Base-by-base conservation (phyloP, 2,888 invertebrate species). In the Drosophila ochracea region DNA sequence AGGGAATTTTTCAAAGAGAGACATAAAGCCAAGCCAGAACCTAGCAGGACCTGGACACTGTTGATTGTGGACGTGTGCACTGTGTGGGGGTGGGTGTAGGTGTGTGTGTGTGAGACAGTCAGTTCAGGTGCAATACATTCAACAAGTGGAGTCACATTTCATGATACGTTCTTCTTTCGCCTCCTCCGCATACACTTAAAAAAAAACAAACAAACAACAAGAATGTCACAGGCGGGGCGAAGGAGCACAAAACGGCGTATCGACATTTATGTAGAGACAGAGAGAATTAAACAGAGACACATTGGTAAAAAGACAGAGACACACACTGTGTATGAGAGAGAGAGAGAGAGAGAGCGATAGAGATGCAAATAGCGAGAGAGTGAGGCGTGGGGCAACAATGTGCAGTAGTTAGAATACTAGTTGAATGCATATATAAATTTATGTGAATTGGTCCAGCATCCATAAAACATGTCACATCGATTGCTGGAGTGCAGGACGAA, bases 91-190 rank as follows among this genome's bases (percentile, higher is more conserved):
- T 5, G 16, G 30, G 30, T 30, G 7, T 30, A 30, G 2, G 9
- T 62, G 41, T 37, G 47, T 68, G 49, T 52, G 47, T 37, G 52
- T 16, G 30, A 6, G 65, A 35, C 30, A 19, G 43, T 62, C 52
- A 55, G 19, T 47, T 68, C 76, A 80, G 89, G 91, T 87, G 87
- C 90, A 91, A 74, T 73, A 78, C 74, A 87, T 84, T 84, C 89
- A 86, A 90, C 90, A 86, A 74, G 87, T 89, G 90, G 63, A 71
- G 64, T 68, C 73, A 76, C 76, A 73, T 69, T 54, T 62, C 31
- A 64, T 49, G 55, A 71, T 64, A 61, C 65, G 43, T 57, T 43
- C 39, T 63, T 55, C 41, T 37, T 55, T 54, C 50, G 39, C 11
- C 50, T 28, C 25, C 25, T 31, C 25, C 35, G 35, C 62, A 62